Evolutionary conservation across 2,888 invertebrate genomes (phyloP).

Genomic region (Liodrosophila aerea): DNA sequence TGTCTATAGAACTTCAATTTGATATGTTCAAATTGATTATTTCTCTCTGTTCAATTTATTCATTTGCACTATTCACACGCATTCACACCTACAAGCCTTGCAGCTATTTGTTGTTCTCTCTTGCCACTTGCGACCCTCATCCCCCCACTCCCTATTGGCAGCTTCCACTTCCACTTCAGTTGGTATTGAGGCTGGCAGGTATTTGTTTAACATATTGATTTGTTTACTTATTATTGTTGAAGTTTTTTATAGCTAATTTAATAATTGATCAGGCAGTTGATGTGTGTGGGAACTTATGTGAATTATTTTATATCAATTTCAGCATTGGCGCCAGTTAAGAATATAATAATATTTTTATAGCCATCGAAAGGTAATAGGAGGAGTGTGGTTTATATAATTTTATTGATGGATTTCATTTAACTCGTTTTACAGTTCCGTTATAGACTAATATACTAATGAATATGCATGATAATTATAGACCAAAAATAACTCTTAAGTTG

Average conservation of each 20-base stretch:
- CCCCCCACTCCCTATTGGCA: neutral
- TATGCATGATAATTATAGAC: conserved; percentile 26
- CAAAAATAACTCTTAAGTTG: too few relatives aligned
- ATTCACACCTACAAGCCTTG: conserved; percentile 30
- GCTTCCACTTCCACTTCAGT: conserved; percentile 1
- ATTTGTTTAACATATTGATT: conserved; percentile 37
- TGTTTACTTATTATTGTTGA: conserved; percentile 26
- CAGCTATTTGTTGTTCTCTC: conserved; percentile 17
- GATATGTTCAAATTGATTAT: conserved; percentile 22
- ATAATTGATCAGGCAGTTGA: conserved; percentile 18
- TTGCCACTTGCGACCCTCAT: conserved; percentile 1
- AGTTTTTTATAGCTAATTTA: conserved; percentile 33
- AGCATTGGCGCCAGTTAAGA: conserved; percentile 4
- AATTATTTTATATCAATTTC: neutral
- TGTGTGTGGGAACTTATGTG: too few relatives aligned
- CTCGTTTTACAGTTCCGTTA: conserved; percentile 8
- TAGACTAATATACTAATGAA: neutral
- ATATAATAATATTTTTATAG: conserved; percentile 1
- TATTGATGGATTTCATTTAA: too few relatives aligned
- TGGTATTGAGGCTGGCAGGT: conserved; percentile 16
- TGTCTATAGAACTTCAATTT: conserved; percentile 18
- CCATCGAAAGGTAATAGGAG: conserved; percentile 5
- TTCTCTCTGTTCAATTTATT: conserved; percentile 13
- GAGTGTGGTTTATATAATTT: neutral
- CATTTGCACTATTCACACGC: conserved; percentile 17